A percentile compares a stretch with the other conserved stretches of the same genome.
Conservation (phyloP, 1,140 invertebrate genomes). For the Drosophila micromelanica region DNA sequence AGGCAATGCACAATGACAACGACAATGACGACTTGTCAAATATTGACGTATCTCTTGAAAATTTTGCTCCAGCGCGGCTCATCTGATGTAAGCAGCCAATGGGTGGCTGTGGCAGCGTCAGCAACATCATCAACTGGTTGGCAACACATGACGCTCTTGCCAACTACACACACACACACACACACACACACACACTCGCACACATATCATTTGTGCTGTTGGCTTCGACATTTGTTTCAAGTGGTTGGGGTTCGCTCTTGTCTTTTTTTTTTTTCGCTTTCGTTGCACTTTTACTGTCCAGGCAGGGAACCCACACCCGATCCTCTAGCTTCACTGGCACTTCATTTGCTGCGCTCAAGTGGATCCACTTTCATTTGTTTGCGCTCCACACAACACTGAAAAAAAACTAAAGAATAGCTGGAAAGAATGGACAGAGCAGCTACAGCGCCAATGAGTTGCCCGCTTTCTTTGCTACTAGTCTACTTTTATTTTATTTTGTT, state of each 20-base stretch:
- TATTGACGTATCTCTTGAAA: slow-evolving; percentile 84
- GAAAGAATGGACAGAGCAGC: slow-evolving; percentile 20
- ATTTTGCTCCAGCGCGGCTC: slow-evolving; percentile 80
- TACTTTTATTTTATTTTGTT: slow-evolving; percentile 29
- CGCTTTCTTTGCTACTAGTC: slow-evolving; percentile 32
- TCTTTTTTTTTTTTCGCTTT: slow-evolving; percentile 76
- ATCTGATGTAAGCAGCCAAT: slow-evolving; percentile 78
- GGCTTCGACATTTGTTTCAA: slow-evolving; percentile 75
- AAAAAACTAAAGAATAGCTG: slow-evolving; percentile 6
- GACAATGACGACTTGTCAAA: slow-evolving; percentile 83
- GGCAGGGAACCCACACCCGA: slow-evolving; percentile 3
- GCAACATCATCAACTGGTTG: slow-evolving; percentile 82
- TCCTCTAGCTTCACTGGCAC: slow-evolving; percentile 58
- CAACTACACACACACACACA: slow-evolving; percentile 38
- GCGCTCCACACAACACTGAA: slow-evolving; percentile 52
- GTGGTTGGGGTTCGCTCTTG: slow-evolving; percentile 28
- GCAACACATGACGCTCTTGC: slow-evolving; percentile 73
- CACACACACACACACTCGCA: slow-evolving; percentile 1
- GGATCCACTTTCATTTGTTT: slow-evolving; percentile 84
- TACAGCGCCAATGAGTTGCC: slow-evolving; percentile 54
- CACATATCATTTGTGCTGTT: slow-evolving; percentile 68
- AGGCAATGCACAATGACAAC: slow-evolving; percentile 60
- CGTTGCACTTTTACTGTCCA: slow-evolving; percentile 81
- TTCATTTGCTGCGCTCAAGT: slow-evolving; percentile 83
- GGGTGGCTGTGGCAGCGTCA: slow-evolving; percentile 66